Evolutionary conservation across 2,797 vertebrate species (phyloP).

Genomic region (Tinamus major): DNA sequence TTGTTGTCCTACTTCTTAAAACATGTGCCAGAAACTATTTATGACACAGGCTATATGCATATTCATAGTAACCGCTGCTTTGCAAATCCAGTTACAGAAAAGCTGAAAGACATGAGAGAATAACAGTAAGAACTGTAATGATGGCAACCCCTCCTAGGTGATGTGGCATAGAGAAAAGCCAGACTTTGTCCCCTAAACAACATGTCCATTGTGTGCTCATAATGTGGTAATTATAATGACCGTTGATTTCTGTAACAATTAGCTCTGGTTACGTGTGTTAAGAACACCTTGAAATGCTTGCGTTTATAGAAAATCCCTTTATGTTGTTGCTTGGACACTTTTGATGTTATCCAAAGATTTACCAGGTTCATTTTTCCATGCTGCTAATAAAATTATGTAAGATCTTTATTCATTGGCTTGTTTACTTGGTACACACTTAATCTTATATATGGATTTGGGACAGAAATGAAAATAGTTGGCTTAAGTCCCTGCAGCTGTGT

Average conservation of each 20-base stretch:
- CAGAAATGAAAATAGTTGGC: neutral
- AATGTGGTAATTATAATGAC: neutral
- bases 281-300: neutral
- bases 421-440: neutral
- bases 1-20: constrained; percentile 47
- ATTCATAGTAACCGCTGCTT: constrained; percentile 50
- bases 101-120: constrained; percentile 22
- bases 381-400: neutral
- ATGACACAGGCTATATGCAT: constrained; percentile 34
- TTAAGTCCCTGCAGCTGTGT: neutral
- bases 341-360: neutral
- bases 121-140: neutral
- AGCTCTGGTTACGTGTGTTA: neutral
- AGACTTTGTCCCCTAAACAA: neutral
- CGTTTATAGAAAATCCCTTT: neutral
- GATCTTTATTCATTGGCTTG: neutral
- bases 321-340: neutral
- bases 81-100: constrained; percentile 9
- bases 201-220: neutral
- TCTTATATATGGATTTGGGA: neutral
- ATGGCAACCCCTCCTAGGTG: neutral
- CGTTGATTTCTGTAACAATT: constrained; percentile 18
- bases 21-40: constrained; percentile 64
- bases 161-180: neutral
- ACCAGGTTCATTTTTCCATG: neutral